Evolutionary conservation across 2,888 invertebrate genomes (phyloP).

Genomic region (Cryptus armator): DNA sequence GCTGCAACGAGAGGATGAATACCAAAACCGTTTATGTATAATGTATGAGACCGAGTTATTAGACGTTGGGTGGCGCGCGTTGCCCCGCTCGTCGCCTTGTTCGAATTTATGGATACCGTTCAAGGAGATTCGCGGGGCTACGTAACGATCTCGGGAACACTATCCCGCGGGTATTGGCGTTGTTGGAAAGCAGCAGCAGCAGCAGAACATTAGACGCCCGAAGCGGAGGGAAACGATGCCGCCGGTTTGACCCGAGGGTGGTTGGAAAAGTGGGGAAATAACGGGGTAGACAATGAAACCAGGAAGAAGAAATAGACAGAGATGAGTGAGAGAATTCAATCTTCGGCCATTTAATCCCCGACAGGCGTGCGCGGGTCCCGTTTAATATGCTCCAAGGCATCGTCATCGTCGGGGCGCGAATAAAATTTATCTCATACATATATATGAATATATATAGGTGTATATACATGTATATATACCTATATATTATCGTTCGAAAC

Average conservation of each 20-base stretch:
- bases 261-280: constrained; percentile 9
- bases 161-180: constrained; percentile 38
- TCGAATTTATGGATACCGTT: constrained; percentile 72
- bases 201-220: constrained; percentile 50
- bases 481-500: constrained; percentile 4
- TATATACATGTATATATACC: neutral
- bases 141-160: constrained; percentile 62
- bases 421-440: constrained; percentile 36
- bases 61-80: constrained; percentile 62
- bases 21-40: constrained; percentile 71
- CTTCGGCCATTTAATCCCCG: constrained; percentile 57
- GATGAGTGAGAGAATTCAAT: constrained; percentile 41
- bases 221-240: constrained; percentile 34
- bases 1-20: constrained; percentile 69
- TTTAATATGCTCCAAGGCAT: constrained; percentile 33
- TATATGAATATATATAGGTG: constrained; percentile 3
- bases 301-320: constrained; percentile 40
- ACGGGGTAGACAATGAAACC: constrained; percentile 31
- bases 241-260: constrained; percentile 25
- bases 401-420: constrained; percentile 22
- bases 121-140: constrained; percentile 62
- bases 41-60: constrained; percentile 72
- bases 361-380: constrained; percentile 1
- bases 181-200: constrained; percentile 53
- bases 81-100: constrained; percentile 54